These are phyloP conservation scores for Climacteris rufus DNA, from an alignment of 2,113 vertebrate genomes.

Conservation along the genomic window DNA sequence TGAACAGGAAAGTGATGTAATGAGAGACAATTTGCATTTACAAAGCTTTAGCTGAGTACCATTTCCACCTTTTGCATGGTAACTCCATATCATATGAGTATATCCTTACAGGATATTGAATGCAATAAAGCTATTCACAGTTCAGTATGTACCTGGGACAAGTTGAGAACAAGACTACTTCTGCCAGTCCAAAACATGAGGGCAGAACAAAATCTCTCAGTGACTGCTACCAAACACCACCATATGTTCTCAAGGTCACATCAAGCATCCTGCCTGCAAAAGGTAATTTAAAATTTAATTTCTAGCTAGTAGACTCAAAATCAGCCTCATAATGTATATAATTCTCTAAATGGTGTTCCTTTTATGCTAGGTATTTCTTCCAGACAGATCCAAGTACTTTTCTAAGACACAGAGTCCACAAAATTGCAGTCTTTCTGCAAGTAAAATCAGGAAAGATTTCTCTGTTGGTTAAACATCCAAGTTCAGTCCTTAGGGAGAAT, in stretches of 20 bases:
- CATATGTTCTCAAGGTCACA: not conserved
- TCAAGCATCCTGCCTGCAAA: not conserved
- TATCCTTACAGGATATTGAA: not conserved
- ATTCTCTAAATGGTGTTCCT: not conserved
- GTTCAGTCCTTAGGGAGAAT: not conserved
- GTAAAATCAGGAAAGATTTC: not conserved
- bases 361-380: not conserved
- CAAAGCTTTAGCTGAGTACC: not conserved
- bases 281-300: not conserved
- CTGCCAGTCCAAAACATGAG: not conserved
- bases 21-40: not conserved
- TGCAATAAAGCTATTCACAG: not conserved
- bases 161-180: not conserved
- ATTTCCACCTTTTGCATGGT: not conserved
- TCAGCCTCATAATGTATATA: not conserved
- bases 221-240: not conserved
- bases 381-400: not conserved
- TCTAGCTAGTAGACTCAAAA: not conserved
- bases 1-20: not conserved
- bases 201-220: not conserved
- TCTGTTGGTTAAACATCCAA: not conserved
- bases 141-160: not conserved
- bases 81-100: not conserved
- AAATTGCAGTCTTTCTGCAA: not conserved
- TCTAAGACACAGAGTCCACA: not conserved